Evolutionary conservation across 2,797 vertebrate genomes (phyloP).

Genomic region (Parauchenoglanis ngamensis): DNA sequence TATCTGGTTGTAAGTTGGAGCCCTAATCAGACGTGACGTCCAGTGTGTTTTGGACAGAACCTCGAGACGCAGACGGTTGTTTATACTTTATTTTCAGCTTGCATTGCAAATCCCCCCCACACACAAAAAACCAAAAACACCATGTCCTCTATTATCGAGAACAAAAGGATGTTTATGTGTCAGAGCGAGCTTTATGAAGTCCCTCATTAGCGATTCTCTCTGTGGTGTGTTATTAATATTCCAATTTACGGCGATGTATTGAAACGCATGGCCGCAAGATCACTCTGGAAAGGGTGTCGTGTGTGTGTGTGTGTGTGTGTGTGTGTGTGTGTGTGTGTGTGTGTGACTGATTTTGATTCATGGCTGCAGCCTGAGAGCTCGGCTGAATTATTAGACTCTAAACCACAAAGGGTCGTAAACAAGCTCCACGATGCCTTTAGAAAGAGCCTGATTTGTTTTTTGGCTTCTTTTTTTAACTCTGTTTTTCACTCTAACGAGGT

Average conservation of each 20-base stretch:
- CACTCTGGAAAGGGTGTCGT: conserved; percentile 26
- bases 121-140: not conserved
- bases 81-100: not conserved
- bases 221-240: conserved; percentile 78
- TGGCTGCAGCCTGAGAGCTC: conserved; percentile 46
- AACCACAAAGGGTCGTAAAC: conserved; percentile 45
- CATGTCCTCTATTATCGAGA: conserved; percentile 43
- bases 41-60: not conserved
- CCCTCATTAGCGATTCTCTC: conserved; percentile 73
- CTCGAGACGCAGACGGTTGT: not conserved
- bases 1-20: not conserved
- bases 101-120: not conserved
- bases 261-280: conserved; percentile 67
- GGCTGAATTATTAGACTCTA: conserved; percentile 51
- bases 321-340: conserved; percentile 33
- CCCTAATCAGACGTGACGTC: not conserved
- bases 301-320: conserved; percentile 17
- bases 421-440: conserved; percentile 29
- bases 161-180: conserved; percentile 61
- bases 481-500: conserved; percentile 19
- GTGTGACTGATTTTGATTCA: conserved; percentile 59
- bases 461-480: conserved; percentile 20
- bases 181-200: conserved; percentile 44
- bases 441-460: conserved; percentile 30
- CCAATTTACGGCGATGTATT: conserved; percentile 72